Evolutionary conservation across 1,140 invertebrate genomes (phyloP).

Genomic region (Drosophila nigromelanica): DNA sequence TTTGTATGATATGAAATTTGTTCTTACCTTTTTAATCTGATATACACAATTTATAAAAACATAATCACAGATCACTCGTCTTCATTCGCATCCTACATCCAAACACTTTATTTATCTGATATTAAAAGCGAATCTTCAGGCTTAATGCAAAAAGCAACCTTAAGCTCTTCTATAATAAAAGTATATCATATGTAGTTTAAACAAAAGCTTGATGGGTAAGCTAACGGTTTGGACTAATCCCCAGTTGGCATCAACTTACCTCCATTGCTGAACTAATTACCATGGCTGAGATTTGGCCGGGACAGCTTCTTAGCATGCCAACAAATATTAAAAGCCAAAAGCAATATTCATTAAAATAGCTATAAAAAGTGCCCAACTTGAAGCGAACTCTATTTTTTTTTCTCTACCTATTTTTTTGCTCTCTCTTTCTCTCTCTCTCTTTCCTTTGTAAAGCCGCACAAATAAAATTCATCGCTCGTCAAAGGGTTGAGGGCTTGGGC

Average conservation of each 20-base stretch:
- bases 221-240: constrained; percentile 7
- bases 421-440: not conserved
- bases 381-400: constrained; percentile 20
- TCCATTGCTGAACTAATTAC: constrained; percentile 31
- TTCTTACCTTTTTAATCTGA: no score
- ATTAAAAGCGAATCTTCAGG: not conserved
- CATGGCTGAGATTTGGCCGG: constrained; percentile 16
- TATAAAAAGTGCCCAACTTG: constrained; percentile 65
- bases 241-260: constrained; percentile 23
- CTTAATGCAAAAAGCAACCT: not conserved
- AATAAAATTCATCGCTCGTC: constrained; percentile 65
- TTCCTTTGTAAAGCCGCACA: constrained; percentile 17
- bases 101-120: not conserved
- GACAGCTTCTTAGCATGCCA: constrained; percentile 25
- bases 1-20: no score
- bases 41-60: no score
- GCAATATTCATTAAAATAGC: constrained; percentile 75
- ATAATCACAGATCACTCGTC: no score
- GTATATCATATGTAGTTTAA: constrained; percentile 23
- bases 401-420: constrained; percentile 1
- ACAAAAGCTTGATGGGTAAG: not conserved
- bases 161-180: constrained; percentile 5
- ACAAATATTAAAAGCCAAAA: constrained; percentile 74
- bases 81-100: no score
- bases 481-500: constrained; percentile 47